Evolutionary conservation across 2,797 vertebrate genomes (phyloP), one percentile per base, ranked within the genome.

Genomic region (Malurus leucopterus): DNA sequence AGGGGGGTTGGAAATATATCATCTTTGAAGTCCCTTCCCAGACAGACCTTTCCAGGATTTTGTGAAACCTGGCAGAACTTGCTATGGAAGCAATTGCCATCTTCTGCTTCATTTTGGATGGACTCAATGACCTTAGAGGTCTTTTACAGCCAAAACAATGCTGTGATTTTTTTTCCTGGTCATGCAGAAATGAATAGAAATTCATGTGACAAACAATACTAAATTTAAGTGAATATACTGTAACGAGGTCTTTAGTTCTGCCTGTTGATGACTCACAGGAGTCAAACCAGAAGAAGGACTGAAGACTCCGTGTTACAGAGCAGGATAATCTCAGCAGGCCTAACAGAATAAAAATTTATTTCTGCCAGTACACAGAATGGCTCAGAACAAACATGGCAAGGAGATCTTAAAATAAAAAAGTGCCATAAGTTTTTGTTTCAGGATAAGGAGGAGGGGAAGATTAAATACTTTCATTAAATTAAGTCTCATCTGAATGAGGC

Each of bases 401-500:
- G 67, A 91, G 70, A 89, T 78, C 84, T 91, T 80, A 75, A 95
- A 92, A 93, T 91, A 85, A 94, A 91, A 65, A 84, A 74, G 44
- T 81, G 30, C 20, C 63, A 54, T 64, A 90, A 75, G 67, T 81
- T 83, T 72, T 79, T 88, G 32, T 73, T 92, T 89, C 43, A 64
- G 83, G 73, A 81, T 63, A 81, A 49, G 80, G 80, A 93, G 80
- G 57, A 94, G 67, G 61, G 63, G 76, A 90, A 93, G 92, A 92
- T 95, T 86, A 94, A 95, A 93, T 89, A 87, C 76, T 93, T 91
- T 87, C 79, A 93, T 95, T 94, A 94, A 84, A 94, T 95, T 94
- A 93, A 92, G 63, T 85, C 84, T 90, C 88, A 78, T 84, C 40
- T 2, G 13, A 94, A 89, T 86, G 36, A 89, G 57, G 29, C 47